A percentile compares a stretch with the other conserved stretches of the same genome.
These are phyloP conservation scores for Drosophila acutilabella DNA, from an alignment of 2,888 invertebrate genomes.

Conservation along the genomic window DNA sequence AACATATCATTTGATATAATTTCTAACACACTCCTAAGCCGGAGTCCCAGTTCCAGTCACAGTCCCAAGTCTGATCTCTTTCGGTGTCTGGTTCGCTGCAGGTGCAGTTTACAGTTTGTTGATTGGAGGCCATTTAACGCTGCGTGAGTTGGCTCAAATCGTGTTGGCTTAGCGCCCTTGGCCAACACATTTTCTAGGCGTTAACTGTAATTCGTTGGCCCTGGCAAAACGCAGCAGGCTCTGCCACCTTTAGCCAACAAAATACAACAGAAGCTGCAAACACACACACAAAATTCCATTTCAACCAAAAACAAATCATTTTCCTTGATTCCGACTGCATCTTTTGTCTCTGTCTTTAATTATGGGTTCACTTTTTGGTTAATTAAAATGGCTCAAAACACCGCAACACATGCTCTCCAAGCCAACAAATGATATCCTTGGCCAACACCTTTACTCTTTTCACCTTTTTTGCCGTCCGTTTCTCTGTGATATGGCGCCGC, in stretches of 20 bases:
- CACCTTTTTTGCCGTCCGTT: constrained; percentile 11
- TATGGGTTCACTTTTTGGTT: constrained; percentile 74
- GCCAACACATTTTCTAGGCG: constrained; percentile 72
- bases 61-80: constrained; percentile 1
- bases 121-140: constrained; percentile 78
- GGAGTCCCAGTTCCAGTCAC: constrained; percentile 7
- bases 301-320: constrained; percentile 37
- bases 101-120: constrained; percentile 66
- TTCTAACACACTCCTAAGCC: constrained; percentile 62
- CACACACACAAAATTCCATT: constrained; percentile 13
- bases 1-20: constrained; percentile 77
- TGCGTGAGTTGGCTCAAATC: constrained; percentile 64
- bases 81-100: constrained; percentile 53
- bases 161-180: constrained; percentile 53
- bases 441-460: constrained; percentile 54
- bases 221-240: constrained; percentile 71
- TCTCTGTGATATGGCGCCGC: constrained; percentile 67
- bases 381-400: constrained; percentile 71
- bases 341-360: constrained; percentile 48
- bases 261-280: constrained; percentile 42
- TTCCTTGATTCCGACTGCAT: background rate
- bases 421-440: constrained; percentile 60
- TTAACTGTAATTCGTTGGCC: constrained; percentile 71
- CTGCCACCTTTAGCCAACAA: constrained; percentile 68
- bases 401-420: constrained; percentile 44